Evolutionary conservation across 2,797 vertebrate species (phyloP).

Genomic region (Spinus olivaceus): DNA sequence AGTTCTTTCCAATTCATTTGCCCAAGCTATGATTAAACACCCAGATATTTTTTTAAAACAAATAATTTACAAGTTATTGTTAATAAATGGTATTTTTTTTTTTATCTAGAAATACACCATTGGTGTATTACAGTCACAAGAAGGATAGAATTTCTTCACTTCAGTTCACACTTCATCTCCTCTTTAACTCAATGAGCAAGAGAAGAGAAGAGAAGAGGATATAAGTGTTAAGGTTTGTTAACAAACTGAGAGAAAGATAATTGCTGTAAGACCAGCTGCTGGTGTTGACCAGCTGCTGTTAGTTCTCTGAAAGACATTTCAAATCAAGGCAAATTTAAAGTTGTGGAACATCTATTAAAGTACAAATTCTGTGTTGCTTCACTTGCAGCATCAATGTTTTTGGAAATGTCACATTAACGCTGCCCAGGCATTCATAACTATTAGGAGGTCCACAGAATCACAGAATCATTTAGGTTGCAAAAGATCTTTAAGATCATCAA

Average conservation of each 20-base stretch:
- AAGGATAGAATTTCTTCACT: neutral
- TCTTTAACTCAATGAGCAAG: neutral
- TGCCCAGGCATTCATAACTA: neutral
- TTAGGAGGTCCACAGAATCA: neutral
- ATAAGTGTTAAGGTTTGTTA: neutral
- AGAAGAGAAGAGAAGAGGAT: neutral
- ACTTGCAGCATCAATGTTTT: neutral
- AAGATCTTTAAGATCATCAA: neutral
- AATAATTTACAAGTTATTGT: neutral
- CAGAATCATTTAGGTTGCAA: neutral
- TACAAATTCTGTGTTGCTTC: neutral
- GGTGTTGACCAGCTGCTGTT: neutral
- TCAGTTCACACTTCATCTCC: neutral
- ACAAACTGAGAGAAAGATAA: neutral
- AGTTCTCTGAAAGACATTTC: neutral
- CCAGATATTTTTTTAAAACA: neutral
- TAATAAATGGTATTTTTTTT: neutral
- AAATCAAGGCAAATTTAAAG: neutral
- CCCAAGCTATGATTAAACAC: neutral
- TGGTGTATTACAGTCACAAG: neutral
- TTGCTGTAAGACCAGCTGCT: neutral
- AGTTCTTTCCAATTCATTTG: neutral
- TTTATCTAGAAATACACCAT: neutral
- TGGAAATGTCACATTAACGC: accelerated
- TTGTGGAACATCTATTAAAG: neutral